These are phyloP conservation scores for Cheilosia vernalis DNA, from an alignment of 2,888 invertebrate species.

Conservation along the genomic window DNA sequence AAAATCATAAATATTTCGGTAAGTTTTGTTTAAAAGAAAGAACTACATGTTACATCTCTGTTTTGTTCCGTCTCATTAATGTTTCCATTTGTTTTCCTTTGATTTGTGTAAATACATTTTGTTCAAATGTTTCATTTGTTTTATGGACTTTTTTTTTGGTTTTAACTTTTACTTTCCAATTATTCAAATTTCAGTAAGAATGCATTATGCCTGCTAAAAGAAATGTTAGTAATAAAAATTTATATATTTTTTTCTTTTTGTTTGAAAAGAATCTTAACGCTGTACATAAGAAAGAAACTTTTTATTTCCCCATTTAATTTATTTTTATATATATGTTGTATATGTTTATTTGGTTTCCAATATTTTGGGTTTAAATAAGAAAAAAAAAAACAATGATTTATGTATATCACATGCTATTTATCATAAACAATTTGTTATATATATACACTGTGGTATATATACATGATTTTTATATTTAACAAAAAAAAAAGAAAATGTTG, in stretches of 20 bases:
- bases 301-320: conserved; percentile 40
- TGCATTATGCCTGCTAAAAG: conserved; percentile 73
- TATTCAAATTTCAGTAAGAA: conserved; percentile 71
- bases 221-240: conserved; percentile 71
- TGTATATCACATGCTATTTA: conserved; percentile 78
- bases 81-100: conserved; percentile 36
- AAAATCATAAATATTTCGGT: conserved; percentile 64
- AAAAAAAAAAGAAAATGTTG: conserved; percentile 82
- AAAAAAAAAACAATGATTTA: conserved; percentile 72
- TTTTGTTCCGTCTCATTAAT: conserved; percentile 59
- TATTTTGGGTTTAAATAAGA: conserved; percentile 72
- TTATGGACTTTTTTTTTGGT: conserved; percentile 6
- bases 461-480: conserved; percentile 73
- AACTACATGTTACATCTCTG: conserved; percentile 57
- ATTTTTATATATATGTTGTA: conserved; percentile 69
- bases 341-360: conserved; percentile 64
- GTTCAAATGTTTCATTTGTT: conserved; percentile 25
- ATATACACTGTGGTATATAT: conserved; percentile 78
- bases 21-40: conserved; percentile 64
- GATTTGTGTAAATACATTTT: conserved; percentile 66
- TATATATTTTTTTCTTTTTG: conserved; percentile 75
- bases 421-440: conserved; percentile 77
- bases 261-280: conserved; percentile 72
- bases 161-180: conserved; percentile 52
- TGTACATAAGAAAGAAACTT: conserved; percentile 63